Conservation (phyloP, 2,888 invertebrate genomes). For the Drosophila antonietae region DNA sequence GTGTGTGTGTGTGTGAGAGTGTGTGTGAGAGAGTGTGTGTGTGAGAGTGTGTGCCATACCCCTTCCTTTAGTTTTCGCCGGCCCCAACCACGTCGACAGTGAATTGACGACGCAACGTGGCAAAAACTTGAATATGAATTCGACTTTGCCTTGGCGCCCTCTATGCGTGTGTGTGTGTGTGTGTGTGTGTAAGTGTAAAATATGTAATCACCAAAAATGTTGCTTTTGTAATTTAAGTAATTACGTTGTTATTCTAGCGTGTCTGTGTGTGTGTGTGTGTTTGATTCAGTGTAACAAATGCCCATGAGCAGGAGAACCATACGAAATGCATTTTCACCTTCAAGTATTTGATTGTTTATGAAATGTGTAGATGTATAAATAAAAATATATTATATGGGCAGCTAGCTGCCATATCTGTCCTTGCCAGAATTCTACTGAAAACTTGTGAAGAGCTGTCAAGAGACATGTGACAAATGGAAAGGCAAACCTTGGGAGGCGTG, state of each 20-base stretch:
- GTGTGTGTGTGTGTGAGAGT: background rate
- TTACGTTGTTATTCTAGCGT: slow-evolving; percentile 50
- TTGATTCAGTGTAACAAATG: background rate
- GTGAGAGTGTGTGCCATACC: slow-evolving; percentile 9
- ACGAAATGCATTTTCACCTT: slow-evolving; percentile 27
- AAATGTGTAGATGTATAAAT: background rate
- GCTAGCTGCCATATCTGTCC: background rate
- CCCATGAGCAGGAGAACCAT: slow-evolving; percentile 17
- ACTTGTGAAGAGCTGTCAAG: background rate
- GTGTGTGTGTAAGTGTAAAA: slow-evolving; percentile 56
- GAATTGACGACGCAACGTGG: slow-evolving; percentile 32
- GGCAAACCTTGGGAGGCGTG: background rate
- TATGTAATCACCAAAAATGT: slow-evolving; percentile 69
- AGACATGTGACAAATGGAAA: background rate
- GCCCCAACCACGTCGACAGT: slow-evolving; percentile 19
- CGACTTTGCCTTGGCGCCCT: slow-evolving; percentile 46
- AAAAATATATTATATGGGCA: background rate
- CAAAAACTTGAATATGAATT: slow-evolving; percentile 60
- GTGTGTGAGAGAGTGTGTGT: background rate
- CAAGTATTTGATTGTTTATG: background rate
- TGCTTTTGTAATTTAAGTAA: slow-evolving; percentile 72
- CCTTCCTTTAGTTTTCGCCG: slow-evolving; percentile 14
- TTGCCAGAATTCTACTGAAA: background rate
- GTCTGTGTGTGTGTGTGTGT: slow-evolving; percentile 10
- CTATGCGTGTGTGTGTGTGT: slow-evolving; percentile 33